A percentile compares a stretch with the other conserved stretches of the same genome.
Conservation (phyloP, 2,888 invertebrate species). For the Byasa hedistus region DNA sequence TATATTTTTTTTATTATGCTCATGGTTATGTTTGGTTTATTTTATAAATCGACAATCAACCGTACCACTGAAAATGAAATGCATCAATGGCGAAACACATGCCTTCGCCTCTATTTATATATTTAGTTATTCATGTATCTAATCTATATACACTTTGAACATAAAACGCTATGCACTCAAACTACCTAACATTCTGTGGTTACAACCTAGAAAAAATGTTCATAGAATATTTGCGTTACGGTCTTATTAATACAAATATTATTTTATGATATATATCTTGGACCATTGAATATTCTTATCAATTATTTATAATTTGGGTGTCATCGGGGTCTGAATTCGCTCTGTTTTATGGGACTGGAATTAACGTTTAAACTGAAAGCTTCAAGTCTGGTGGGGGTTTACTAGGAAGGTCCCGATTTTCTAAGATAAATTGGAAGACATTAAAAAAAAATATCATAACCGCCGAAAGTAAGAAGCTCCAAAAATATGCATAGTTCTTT, state of each 20-base stretch:
- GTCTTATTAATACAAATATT: neutral
- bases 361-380: too few relatives aligned
- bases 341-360: too few relatives aligned
- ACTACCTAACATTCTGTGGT: neutral
- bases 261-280: too few relatives aligned
- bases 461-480: too few relatives aligned
- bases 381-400: too few relatives aligned
- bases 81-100: conserved; percentile 3
- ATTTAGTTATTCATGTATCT: conserved; percentile 1
- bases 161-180: neutral
- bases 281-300: too few relatives aligned
- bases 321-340: too few relatives aligned
- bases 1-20: neutral
- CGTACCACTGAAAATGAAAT: conserved; percentile 1
- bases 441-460: too few relatives aligned
- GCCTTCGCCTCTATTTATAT: conserved; percentile 4
- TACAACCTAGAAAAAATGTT: neutral
- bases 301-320: too few relatives aligned
- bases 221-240: neutral
- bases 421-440: too few relatives aligned
- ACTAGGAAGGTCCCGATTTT: too few relatives aligned
- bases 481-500: too few relatives aligned
- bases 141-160: neutral
- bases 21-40: neutral
- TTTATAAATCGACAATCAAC: neutral